Evolutionary conservation across 1,140 invertebrate species (phyloP).

Genomic region (Zaprionus ornatus): DNA sequence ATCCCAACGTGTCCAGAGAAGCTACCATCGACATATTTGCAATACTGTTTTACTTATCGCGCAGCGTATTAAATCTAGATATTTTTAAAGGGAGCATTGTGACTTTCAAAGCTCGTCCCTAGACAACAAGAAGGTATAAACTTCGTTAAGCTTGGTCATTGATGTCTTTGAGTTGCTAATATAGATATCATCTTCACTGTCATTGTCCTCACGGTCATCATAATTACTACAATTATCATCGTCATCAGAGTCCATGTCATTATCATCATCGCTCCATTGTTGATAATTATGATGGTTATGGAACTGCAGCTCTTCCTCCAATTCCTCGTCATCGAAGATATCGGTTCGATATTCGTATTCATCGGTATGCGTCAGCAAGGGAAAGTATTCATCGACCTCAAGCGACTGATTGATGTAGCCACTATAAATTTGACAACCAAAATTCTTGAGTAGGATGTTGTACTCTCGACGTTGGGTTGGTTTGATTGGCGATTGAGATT

Average conservation of each 20-base stretch:
- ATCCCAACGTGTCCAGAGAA: neutral
- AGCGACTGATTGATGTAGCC: constrained; percentile 95
- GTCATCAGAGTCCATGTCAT: constrained; percentile 4
- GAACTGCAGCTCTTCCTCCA: constrained; percentile 77
- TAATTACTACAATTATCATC: constrained; percentile 30
- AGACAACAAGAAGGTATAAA: constrained; percentile 11
- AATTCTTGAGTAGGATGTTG: constrained; percentile 61
- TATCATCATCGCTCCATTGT: constrained; percentile 19
- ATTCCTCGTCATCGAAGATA: constrained; percentile 73
- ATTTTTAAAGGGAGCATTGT: constrained; percentile 2
- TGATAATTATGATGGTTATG: constrained; percentile 32
- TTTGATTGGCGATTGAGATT: constrained; percentile 34
- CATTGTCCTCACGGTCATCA: constrained; percentile 21
- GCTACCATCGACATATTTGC: neutral
- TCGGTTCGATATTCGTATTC: constrained; percentile 73
- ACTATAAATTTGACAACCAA: constrained; percentile 85
- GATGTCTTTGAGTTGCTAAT: constrained; percentile 22
- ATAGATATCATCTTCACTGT: constrained; percentile 20
- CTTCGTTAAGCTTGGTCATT: constrained; percentile 28
- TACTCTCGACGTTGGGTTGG: constrained; percentile 5
- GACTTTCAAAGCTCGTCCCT: constrained; percentile 24
- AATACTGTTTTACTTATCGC: neutral
- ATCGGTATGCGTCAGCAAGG: constrained; percentile 85
- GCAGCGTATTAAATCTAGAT: neutral
- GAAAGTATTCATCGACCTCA: constrained; percentile 96